phyloP scores from a whole-genome alignment of 2,888 invertebrate genomes.

The Pelosia muscerda region DNA sequence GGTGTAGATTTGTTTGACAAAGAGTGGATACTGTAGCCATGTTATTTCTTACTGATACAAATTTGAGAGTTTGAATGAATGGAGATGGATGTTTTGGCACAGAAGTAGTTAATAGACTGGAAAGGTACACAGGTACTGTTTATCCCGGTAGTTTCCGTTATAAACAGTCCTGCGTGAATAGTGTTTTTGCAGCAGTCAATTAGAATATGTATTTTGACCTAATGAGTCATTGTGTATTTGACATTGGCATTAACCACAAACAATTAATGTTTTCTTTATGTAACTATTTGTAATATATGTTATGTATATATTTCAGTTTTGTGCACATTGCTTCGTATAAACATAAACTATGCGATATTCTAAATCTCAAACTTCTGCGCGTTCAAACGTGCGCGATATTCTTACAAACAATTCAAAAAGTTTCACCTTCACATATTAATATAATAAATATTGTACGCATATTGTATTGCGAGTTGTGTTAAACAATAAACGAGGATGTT shows the following conservation, averaged over 20 bases:
- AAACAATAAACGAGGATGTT: slow-evolving; percentile 3
- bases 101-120: not conserved
- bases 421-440: not conserved
- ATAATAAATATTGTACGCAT: slow-evolving; percentile 5
- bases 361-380: not conserved
- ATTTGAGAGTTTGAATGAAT: not conserved
- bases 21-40: not conserved
- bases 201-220: too few relatives aligned
- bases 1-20: not conserved
- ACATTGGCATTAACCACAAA: too few relatives aligned
- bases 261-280: too few relatives aligned
- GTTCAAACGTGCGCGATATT: not conserved
- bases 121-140: too few relatives aligned
- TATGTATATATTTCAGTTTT: not conserved
- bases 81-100: not conserved
- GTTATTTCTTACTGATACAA: not conserved
- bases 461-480: not conserved
- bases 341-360: not conserved
- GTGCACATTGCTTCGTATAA: not conserved
- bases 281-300: not conserved
- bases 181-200: too few relatives aligned
- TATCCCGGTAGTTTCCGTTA: too few relatives aligned
- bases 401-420: not conserved
- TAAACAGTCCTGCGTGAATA: too few relatives aligned
- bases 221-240: too few relatives aligned